phyloP scores from a whole-genome alignment of 2,113 vertebrate genomes.

The Capra hircus region DNA sequence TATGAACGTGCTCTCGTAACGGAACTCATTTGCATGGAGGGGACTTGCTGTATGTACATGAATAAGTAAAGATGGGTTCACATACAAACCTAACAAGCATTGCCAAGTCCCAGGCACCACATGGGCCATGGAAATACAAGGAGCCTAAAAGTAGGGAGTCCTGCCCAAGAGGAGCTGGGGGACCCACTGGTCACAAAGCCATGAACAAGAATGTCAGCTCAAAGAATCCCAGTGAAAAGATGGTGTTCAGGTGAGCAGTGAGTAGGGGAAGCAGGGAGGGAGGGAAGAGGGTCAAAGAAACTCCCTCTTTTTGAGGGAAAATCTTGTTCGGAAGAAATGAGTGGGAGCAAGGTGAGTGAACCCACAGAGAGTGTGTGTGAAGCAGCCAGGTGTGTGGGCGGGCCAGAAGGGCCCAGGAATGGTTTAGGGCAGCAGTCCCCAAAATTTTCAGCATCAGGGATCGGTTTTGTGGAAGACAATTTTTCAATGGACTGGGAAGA shows the following conservation, averaged over 20 bases:
- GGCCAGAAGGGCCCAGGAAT: rapidly evolving
- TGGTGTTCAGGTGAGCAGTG: background rate
- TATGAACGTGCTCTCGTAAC: background rate
- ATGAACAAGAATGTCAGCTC: background rate
- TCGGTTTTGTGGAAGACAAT: rapidly evolving
- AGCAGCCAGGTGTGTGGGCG: background rate
- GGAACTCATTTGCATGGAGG: background rate
- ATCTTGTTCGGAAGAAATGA: background rate
- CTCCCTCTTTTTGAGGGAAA: background rate
- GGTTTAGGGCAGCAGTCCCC: background rate
- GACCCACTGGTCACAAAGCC: background rate
- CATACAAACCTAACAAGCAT: background rate
- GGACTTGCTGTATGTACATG: background rate
- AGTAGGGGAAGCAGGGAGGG: background rate
- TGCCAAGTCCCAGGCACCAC: background rate
- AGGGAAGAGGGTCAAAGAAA: background rate
- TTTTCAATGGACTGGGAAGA: background rate
- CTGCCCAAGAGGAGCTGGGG: rapidly evolving
- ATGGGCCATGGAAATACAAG: rapidly evolving
- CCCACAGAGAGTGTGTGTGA: rapidly evolving
- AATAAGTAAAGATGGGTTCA: background rate
- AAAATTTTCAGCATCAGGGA: background rate
- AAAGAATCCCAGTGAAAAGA: background rate
- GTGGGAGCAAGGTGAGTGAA: rapidly evolving
- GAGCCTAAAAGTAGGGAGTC: background rate